Evolutionary conservation across 2,113 vertebrate species (phyloP).

Genomic region (Podarcis cretensis): DNA sequence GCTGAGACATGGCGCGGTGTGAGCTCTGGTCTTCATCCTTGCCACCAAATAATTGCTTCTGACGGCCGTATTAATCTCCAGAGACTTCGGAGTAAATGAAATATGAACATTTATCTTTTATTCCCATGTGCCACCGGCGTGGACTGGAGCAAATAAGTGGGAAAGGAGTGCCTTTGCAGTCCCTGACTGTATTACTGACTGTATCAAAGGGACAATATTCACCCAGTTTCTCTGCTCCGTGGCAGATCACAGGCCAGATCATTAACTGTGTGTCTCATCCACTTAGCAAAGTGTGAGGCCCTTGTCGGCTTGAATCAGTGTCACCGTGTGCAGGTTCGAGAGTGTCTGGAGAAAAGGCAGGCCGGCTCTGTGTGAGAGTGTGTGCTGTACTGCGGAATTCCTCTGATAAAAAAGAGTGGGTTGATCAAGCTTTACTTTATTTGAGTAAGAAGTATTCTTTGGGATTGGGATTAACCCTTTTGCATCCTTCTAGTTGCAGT

Average conservation of each 20-base stretch:
- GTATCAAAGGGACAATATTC: slow-evolving; percentile 59
- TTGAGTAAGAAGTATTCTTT: not conserved
- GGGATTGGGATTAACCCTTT: not conserved
- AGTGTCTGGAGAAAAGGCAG: slow-evolving; percentile 42
- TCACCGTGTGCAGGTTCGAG: not conserved
- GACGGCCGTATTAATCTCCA: slow-evolving; percentile 63
- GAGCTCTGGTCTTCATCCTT: slow-evolving; percentile 41
- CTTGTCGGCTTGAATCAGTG: slow-evolving; percentile 58
- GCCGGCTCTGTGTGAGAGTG: slow-evolving; percentile 7
- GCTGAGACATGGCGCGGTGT: slow-evolving; percentile 27
- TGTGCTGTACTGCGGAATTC: slow-evolving; percentile 8
- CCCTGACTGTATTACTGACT: slow-evolving; percentile 43
- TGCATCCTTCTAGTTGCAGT: not conserved
- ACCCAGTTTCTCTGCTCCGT: slow-evolving; percentile 11
- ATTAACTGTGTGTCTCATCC: slow-evolving; percentile 59
- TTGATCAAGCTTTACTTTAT: slow-evolving; percentile 21
- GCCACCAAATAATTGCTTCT: slow-evolving; percentile 58
- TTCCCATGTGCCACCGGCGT: slow-evolving; percentile 16
- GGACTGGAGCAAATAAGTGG: slow-evolving; percentile 9
- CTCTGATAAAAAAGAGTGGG: slow-evolving; percentile 18
- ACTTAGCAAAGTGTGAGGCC: slow-evolving; percentile 50
- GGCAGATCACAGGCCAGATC: slow-evolving; percentile 37
- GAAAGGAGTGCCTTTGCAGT: not conserved
- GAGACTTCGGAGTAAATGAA: slow-evolving; percentile 62
- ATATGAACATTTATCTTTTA: slow-evolving; percentile 75